Evolutionary conservation across 2,888 invertebrate genomes (phyloP).

Genomic region (Drosophila vallismaia): DNA sequence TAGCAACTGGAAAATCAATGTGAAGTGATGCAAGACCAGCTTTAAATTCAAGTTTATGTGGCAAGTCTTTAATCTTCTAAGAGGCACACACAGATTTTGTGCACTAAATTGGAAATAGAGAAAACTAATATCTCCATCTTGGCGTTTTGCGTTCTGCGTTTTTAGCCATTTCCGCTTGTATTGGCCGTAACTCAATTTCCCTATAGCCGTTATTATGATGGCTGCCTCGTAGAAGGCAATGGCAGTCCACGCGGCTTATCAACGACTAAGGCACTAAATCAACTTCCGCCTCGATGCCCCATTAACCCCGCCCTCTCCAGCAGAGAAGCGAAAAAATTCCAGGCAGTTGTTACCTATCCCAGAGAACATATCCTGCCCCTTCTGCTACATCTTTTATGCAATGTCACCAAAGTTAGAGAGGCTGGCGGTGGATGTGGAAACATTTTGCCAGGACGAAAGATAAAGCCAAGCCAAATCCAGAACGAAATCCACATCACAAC

Average conservation of each 20-base stretch:
- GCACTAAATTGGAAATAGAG: too few species aligned
- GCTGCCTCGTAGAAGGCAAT: constrained; percentile 17
- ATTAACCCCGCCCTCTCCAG: constrained; percentile 20
- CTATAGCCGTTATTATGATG: constrained; percentile 46
- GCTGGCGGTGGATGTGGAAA: constrained; percentile 10
- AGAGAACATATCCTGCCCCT: constrained; percentile 13
- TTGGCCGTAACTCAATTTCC: constrained; percentile 41
- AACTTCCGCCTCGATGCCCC: constrained; percentile 65
- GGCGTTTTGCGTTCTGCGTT: constrained; percentile 6
- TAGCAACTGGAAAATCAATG: background rate
- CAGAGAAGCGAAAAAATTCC: background rate
- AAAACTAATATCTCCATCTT: constrained; percentile 37
- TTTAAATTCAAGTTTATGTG: background rate
- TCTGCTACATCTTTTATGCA: constrained; percentile 67
- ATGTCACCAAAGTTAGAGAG: constrained; percentile 61
- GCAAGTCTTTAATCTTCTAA: background rate
- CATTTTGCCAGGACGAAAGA: constrained; percentile 46
- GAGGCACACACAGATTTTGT: too few species aligned
- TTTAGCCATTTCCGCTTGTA: constrained; percentile 34
- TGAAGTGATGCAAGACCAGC: background rate
- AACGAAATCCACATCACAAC: constrained; percentile 74
- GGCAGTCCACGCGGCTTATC: constrained; percentile 54
- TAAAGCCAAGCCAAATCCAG: constrained; percentile 77
- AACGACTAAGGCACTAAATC: constrained; percentile 64
- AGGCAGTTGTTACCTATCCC: constrained; percentile 45